phyloP scores from a whole-genome alignment of 2,797 vertebrate genomes.

The Dendrocincla tyrannina region DNA sequence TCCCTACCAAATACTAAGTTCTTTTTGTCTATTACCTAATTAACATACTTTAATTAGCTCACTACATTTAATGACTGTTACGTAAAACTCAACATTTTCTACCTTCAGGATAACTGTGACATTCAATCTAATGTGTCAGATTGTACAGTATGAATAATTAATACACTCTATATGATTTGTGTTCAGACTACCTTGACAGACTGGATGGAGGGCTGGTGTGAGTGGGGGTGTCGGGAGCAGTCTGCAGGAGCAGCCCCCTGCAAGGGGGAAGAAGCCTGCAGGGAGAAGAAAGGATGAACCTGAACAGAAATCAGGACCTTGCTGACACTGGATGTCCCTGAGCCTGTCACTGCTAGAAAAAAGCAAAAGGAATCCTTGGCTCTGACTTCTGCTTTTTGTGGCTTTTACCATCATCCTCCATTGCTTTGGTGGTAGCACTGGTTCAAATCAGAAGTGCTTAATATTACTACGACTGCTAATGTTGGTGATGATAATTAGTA shows the following conservation, averaged over 20 bases:
- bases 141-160: conserved; percentile 72
- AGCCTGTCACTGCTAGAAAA: background rate
- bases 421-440: background rate
- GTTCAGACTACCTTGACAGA: background rate
- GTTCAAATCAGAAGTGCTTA: conserved; percentile 40
- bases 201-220: background rate
- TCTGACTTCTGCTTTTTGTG: background rate
- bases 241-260: background rate
- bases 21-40: conserved; percentile 76
- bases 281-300: background rate
- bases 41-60: conserved; percentile 79
- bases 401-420: background rate
- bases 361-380: background rate
- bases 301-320: background rate
- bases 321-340: background rate
- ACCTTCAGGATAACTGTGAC: conserved; percentile 66
- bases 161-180: conserved; percentile 53
- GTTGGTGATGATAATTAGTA: conserved; percentile 27
- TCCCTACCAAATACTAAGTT: conserved; percentile 73
- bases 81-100: conserved; percentile 71
- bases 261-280: background rate
- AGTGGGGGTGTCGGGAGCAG: background rate
- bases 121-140: conserved; percentile 66
- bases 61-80: conserved; percentile 73
- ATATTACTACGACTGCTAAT: background rate